phyloP scores from a whole-genome alignment of 2,888 invertebrate genomes.

The Drosophila falleni region DNA sequence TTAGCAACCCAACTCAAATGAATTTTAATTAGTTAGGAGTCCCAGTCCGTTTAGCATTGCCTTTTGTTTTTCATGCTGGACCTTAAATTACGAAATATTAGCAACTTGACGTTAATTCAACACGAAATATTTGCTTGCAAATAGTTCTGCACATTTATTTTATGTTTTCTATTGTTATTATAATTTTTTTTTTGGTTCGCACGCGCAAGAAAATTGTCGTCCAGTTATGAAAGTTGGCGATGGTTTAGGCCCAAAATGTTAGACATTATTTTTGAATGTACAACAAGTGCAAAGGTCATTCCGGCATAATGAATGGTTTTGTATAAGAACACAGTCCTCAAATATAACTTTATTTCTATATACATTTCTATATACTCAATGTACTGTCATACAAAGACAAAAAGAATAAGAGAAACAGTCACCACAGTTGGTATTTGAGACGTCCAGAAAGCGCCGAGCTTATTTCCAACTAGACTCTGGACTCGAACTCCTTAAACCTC shows the following conservation, averaged over 20 bases:
- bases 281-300: conserved; percentile 20
- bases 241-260: conserved; percentile 30
- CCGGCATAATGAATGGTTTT: conserved; percentile 5
- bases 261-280: conserved; percentile 38
- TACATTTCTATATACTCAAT: conserved; percentile 9
- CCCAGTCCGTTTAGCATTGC: conserved; percentile 20
- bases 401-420: conserved; percentile 12
- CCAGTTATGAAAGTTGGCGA: conserved; percentile 21
- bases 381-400: conserved; percentile 15
- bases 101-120: conserved; percentile 51
- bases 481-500: conserved; percentile 10
- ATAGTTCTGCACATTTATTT: conserved; percentile 25
- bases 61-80: conserved; percentile 16
- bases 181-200: conserved; percentile 45
- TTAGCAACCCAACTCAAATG: conserved; percentile 38
- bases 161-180: background rate
- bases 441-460: conserved; percentile 29
- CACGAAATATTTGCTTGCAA: conserved; percentile 46
- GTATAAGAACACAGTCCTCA: too few species aligned
- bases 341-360: conserved; percentile 10
- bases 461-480: conserved; percentile 5
- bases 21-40: conserved; percentile 44
- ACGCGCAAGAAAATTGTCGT: conserved; percentile 36
- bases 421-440: conserved; percentile 26
- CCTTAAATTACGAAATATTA: conserved; percentile 42